Base-by-base conservation (phyloP, 2,113 vertebrate species). In the Dissostichus mawsoni region DNA sequence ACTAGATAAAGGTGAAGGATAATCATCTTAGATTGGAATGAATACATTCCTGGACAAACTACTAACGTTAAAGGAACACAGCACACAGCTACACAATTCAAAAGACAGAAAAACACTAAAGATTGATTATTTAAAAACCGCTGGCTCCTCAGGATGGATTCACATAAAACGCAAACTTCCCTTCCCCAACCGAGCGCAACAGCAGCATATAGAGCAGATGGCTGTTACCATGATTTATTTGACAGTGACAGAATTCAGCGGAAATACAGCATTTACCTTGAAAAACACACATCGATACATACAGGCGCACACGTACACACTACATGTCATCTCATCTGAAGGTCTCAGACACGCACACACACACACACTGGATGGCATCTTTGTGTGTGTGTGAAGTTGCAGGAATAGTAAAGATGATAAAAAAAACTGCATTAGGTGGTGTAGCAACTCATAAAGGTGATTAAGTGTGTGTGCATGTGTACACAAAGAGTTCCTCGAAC, bases 401-500 rank as follows among this genome's bases (percentile, higher is more conserved):
- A 76, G 23, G 78, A 41, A 61, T 62, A 62, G 83, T 83, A 80
- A 85, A 74, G 71, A 79, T 48, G 65, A 81, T 53, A 59, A 18
- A 8, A 18, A 8, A 78, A 81, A 77, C 45, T 76, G 56, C 70
- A 74, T 72, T 70, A 65, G 71, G 56, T 59, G 33, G 53, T 76
- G 47, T 74, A 77, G 80, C 66, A 84, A 61, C 74, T 90, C 83
- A 82, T 90, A 87, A 90, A 89, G 20, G 44, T 90, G 84, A 88
- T 87, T 85, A 87, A 80, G 66, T 64, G 23, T 63, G 17, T 59
- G 70, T 55, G 66, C 82, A 41, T 23, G 13, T 47, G 55, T 41
- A 41, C 50, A 76, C 73, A 81, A 83, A 64, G 62, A 56, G 12
- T 62, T 81, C 29, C 67, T 83, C 36, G 5, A 91, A 86, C 80